These are phyloP conservation scores for Penaeus monodon DNA, from an alignment of 2,888 invertebrate species.

Conservation along the genomic window DNA sequence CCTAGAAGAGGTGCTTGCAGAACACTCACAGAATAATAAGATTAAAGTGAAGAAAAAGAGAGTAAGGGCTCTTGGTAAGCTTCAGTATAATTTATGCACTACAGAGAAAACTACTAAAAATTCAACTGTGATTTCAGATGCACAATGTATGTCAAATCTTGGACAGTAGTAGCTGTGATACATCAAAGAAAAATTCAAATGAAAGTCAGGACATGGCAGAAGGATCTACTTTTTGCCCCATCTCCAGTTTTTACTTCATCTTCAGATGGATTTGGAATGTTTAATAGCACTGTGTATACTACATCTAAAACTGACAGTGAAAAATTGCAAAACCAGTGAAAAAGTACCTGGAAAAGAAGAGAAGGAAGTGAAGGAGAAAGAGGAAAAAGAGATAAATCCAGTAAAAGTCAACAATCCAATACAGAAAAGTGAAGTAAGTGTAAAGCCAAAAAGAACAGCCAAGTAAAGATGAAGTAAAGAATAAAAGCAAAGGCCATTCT, in stretches of 20 bases:
- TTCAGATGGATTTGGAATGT: constrained; percentile 39
- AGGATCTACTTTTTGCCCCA: constrained; percentile 54
- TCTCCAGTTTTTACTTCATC: constrained; percentile 62
- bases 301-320: not conserved
- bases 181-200: not conserved
- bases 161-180: constrained; percentile 16
- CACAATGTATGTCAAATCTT: constrained; percentile 29
- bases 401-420: too few species aligned
- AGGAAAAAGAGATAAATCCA: not conserved
- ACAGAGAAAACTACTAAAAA: constrained; percentile 28
- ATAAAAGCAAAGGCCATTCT: constrained; percentile 38
- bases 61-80: constrained; percentile 40
- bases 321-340: constrained; percentile 2
- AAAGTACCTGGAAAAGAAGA: not conserved
- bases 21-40: constrained; percentile 54
- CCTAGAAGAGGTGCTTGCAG: constrained; percentile 54
- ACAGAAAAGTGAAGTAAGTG: too few species aligned
- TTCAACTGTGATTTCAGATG: constrained; percentile 35
- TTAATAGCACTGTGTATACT: constrained; percentile 21
- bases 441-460: not conserved
- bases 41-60: constrained; percentile 45
- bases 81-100: constrained; percentile 39
- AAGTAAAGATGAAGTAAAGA: not conserved
- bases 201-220: constrained; percentile 5
- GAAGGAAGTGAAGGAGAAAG: not conserved